Base-by-base conservation (phyloP, 2,888 invertebrate species). In the Morpho deidamia region DNA sequence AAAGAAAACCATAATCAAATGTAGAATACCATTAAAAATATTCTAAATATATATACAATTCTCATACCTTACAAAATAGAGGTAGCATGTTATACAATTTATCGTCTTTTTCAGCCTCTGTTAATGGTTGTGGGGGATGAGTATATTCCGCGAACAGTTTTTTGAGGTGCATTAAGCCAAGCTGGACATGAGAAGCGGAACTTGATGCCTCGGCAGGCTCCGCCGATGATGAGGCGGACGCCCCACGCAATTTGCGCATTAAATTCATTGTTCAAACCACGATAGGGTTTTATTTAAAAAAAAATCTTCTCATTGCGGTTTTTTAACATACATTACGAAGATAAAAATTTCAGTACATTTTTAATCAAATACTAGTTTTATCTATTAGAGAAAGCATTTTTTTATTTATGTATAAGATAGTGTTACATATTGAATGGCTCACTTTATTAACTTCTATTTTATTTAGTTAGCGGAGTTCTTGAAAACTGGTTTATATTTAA, bases 31-130 rank as follows among this genome's bases (percentile, higher is more conserved):
- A n/a, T 37, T 37, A 37, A 37, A 8, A 37, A 37, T 37, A 37
- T 10, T 10, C 8, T 37, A 5, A 37, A n/a, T 1, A 5, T 23
- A 23, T 23, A 5, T 5, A 23, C 23, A 37, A n/a, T 8, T 37
- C 9, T 1, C 11, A 40, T 91, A 97, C 98, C 93, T 98, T 99
- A 90, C 98, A 98, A 90, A 99, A 99, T 39, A 99, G 91, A 52
- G 99, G 99, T 76, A 99, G 91, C 97, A 99, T 98, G 81, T 97
- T 97, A 85, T 98, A 98, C 10, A 99, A 91, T 82, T 97, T 97
- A 74, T 96, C 96, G 86, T 99, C 98, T 72, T 95, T 93, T 78
- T 97, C 97, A 52, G 92, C 90, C 61, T 96, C 96, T 41, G 93
- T 92, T 10, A 96, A 90, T 3, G 95, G 93, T 67, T 96, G 94